phyloP scores from a whole-genome alignment of 92 coral and sea anemone genomes.

The Montipora capitata region DNA sequence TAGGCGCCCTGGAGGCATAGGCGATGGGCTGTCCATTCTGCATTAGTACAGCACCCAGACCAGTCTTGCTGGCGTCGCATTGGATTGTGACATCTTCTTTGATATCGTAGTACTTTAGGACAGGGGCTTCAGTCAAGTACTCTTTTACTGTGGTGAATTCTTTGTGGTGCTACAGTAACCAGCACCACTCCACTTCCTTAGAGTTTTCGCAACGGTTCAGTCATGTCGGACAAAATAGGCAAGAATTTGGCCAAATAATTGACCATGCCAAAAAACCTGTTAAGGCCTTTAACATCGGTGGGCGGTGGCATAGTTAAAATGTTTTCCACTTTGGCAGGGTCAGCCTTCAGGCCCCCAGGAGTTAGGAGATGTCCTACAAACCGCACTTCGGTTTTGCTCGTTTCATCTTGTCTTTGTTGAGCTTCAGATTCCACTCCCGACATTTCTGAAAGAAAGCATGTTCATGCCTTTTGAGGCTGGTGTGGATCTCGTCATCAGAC shows the following conservation, averaged over 20 bases:
- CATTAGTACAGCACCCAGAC: slow-evolving; percentile 55
- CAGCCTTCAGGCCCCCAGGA: slow-evolving; percentile 27
- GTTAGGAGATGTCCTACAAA: neutral
- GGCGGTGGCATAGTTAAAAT: slow-evolving; percentile 45
- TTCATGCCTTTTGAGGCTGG: slow-evolving; percentile 17
- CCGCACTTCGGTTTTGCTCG: slow-evolving; percentile 11
- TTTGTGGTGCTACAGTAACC: slow-evolving; percentile 32
- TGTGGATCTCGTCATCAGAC: slow-evolving; percentile 10
- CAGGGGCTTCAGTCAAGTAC: slow-evolving; percentile 40
- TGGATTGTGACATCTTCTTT: too few species aligned
- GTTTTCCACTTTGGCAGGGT: slow-evolving; percentile 39
- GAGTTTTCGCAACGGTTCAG: slow-evolving; percentile 43
- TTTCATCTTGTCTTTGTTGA: neutral
- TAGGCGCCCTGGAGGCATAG: slow-evolving; percentile 41
- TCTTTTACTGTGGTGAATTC: slow-evolving; percentile 53
- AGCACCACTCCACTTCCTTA: slow-evolving; percentile 39
- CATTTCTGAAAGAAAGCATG: slow-evolving; percentile 24
- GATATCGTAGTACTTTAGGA: slow-evolving; percentile 3
- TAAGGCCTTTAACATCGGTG: slow-evolving; percentile 27
- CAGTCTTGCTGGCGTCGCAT: slow-evolving; percentile 7
- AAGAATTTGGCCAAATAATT: neutral
- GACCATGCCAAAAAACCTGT: slow-evolving; percentile 16
- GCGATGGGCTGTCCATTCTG: slow-evolving; percentile 55
- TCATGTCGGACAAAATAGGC: slow-evolving; percentile 39
- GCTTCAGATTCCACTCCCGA: slow-evolving; percentile 21